Evolutionary conservation across 2,888 invertebrate genomes (phyloP), one percentile per base, ranked within the genome.

Genomic region (Eilema sororculum): DNA sequence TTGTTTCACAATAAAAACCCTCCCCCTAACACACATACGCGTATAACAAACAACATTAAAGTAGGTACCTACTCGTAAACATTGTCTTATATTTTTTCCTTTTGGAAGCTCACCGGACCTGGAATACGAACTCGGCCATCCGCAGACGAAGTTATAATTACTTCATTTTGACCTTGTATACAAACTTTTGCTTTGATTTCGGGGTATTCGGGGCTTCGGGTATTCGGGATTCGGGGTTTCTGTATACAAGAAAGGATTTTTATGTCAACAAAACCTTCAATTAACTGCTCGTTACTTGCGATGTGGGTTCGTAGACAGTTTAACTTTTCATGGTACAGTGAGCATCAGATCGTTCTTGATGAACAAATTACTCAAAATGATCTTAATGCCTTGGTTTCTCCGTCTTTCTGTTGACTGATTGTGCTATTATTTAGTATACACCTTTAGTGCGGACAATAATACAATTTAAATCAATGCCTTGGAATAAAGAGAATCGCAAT

Each of bases 81-180:
- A 2, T 52, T 52, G 52, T 52, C 52, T 46, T n/a, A 52, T 52
- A 20, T 52, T 52, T 52, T 52, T n/a, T 52, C n/a, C 9, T 9
- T 52, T 52, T 52, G 20, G 52, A n/a, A 52, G 2, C 52, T 8
- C 52, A 52, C n/a, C 2, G 52, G 8, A 52, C 52, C n/a, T 46
- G 20, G 46, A n/a, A 52, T n/a, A n/a, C 52, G 3, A 52, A 52
- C n/a, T n/a, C n/a, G 8, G n/a, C n/a, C 52, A 9, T 6, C 9
- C n/a, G n/a, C n/a, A 52, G n/a, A 52, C n/a, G n/a, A 52, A 52
- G 52, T 52, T 52, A 52, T 52, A 52, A n/a, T n/a, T 52, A 52
- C 52, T n/a, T 52, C 0, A n/a, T 52, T 52, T n/a, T 20, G 52
- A n/a, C 20, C 46, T 20, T 46, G 20, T 46, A 20, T 20, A 46